These are phyloP conservation scores for Phoeniculus purpureus DNA, from an alignment of 2,797 vertebrate species.

Conservation along the genomic window DNA sequence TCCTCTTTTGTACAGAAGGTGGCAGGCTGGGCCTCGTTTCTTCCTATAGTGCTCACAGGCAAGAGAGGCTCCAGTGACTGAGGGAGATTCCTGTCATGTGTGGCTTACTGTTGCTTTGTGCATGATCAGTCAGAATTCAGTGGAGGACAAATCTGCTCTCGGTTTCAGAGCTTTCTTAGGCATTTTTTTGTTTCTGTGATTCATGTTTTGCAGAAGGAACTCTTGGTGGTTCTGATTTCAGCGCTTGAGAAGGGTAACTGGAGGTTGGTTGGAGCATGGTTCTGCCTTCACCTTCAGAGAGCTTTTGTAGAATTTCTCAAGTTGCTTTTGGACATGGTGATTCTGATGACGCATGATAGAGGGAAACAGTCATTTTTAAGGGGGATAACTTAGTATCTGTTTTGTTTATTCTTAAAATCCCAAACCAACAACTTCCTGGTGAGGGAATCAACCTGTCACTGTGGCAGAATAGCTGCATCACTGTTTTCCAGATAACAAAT, in stretches of 20 bases:
- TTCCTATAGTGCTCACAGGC: not conserved
- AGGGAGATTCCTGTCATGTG: accelerated
- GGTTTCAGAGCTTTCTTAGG: not conserved
- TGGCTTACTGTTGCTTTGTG: not conserved
- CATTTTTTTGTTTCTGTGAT: not conserved
- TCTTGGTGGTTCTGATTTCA: not conserved
- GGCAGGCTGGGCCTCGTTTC: not conserved
- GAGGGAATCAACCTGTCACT: not conserved
- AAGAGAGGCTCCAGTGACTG: not conserved
- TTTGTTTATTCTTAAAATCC: not conserved
- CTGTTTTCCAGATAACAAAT: not conserved
- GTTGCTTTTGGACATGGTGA: not conserved
- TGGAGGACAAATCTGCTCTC: not conserved
- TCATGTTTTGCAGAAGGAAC: not conserved
- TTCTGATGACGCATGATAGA: not conserved
- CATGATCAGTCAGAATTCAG: not conserved
- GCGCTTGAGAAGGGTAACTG: not conserved
- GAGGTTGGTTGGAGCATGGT: not conserved
- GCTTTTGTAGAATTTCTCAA: not conserved
- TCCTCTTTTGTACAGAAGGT: not conserved
- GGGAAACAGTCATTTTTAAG: not conserved
- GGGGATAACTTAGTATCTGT: not conserved
- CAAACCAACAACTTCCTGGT: not conserved
- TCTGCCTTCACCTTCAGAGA: not conserved
- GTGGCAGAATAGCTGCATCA: not conserved